These are phyloP conservation scores for Chrysolina americana DNA, from an alignment of 2,888 invertebrate species.

Conservation along the genomic window DNA sequence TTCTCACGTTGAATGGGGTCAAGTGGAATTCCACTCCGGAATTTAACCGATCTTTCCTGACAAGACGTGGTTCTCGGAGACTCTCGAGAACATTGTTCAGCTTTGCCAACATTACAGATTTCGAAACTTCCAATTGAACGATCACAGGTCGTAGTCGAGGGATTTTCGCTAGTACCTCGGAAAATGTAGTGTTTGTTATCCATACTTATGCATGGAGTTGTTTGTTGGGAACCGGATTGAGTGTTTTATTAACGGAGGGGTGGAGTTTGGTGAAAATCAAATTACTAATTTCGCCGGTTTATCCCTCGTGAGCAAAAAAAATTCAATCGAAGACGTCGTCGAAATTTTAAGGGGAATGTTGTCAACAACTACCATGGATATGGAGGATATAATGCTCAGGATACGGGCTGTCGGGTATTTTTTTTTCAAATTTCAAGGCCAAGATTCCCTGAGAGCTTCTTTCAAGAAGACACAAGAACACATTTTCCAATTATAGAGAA, in stretches of 20 bases:
- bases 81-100: conserved; percentile 33
- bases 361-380: too few relatives aligned
- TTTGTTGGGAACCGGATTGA: not conserved
- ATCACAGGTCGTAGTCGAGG: not conserved
- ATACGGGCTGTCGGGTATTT: too few relatives aligned
- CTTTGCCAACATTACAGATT: conserved; percentile 40
- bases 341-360: not conserved
- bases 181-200: conserved; percentile 10
- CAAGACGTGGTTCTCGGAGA: not conserved
- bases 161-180: not conserved
- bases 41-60: conserved; percentile 33
- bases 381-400: too few relatives aligned
- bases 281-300: not conserved
- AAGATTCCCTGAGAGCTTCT: too few relatives aligned
- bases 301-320: not conserved
- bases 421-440: too few relatives aligned
- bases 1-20: conserved; percentile 39
- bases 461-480: too few relatives aligned
- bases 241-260: not conserved
- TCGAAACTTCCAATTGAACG: conserved; percentile 23
- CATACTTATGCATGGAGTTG: conserved; percentile 1
- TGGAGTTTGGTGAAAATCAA: not conserved
- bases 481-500: too few relatives aligned
- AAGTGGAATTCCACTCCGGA: conserved; percentile 28
- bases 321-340: not conserved